Evolutionary conservation across 2,113 vertebrate genomes (phyloP), one percentile per base, ranked within the genome.

Genomic region (Callopanchax toddi): DNA sequence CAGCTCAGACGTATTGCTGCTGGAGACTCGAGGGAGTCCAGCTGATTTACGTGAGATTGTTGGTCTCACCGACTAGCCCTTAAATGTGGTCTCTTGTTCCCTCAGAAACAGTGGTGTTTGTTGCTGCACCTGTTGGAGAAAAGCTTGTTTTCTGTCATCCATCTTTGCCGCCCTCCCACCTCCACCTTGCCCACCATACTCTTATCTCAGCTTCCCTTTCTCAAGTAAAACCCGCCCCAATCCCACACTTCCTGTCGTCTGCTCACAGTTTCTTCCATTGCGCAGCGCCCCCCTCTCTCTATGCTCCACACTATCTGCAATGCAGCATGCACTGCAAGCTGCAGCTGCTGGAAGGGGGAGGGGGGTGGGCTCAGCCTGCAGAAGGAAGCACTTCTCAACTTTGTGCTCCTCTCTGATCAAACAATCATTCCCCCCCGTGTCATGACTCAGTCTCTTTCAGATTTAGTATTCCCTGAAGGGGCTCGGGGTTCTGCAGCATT

Each of bases 281-380:
- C 76, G 42, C 65, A 59, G 32, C 48, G 1, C 18, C 69, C 1
- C 22, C 52, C 59, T 36, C 56, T 42, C 46, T 22, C 16, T 71
- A n/a, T n/a, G n/a, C n/a, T n/a, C n/a, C n/a, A 44, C 71, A 34
- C 45, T 79, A 88, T 90, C 91, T 92, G 91, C 91, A 92, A 87
- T 92, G 91, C 91, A 91, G 80, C 84, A 91, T 65, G 70, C 69
- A 43, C 77, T 74, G 79, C 75, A 64, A 65, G 59, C 84, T 64
- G 70, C 62, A 29, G 26, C 74, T 74, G 70, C 67, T 74, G 66
- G 52, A 60, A 36, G 42, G n/a, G 17, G 16, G 6, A 8, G 62
- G 63, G 53, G 37, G 16, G 52, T 51, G 51, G 79, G 62, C 49
- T 67, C 70, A 67, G 67, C 74, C 61, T 74, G 68, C 84, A 65